Evolutionary conservation across 2,888 invertebrate species (phyloP).

Genomic region (Scaptomyza caliginosa): DNA sequence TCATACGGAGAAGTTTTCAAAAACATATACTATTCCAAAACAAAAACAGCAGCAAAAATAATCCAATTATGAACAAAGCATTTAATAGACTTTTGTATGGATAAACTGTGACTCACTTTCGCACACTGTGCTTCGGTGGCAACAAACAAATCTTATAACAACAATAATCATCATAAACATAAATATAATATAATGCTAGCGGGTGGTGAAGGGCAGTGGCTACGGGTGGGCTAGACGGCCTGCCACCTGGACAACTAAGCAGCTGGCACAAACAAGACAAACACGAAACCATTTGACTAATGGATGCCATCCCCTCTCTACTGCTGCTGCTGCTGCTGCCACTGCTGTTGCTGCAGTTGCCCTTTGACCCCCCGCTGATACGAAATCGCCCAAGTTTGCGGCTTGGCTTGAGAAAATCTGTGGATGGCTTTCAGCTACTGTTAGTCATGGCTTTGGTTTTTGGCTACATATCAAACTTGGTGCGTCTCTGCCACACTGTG

Average conservation of each 20-base stretch:
- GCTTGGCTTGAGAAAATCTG: conserved; percentile 28
- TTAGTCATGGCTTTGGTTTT: conserved; percentile 59
- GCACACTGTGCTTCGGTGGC: background rate
- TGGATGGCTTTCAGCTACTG: conserved; percentile 63
- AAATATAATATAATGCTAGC: conserved; percentile 51
- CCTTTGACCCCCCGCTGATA: conserved; percentile 11
- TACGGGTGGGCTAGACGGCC: conserved; percentile 22
- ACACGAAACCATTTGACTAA: conserved; percentile 71
- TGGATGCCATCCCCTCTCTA: conserved; percentile 46
- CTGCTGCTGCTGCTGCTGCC: conserved; percentile 38
- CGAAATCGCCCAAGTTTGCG: conserved; percentile 15
- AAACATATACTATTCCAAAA: background rate
- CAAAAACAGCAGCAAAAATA: conserved; percentile 35
- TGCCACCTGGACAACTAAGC: conserved; percentile 36
- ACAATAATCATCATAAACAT: conserved; percentile 69
- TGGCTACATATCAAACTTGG: conserved; percentile 30
- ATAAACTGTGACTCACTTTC: conserved; percentile 15
- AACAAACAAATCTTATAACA: conserved; percentile 64
- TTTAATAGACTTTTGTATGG: conserved; percentile 71
- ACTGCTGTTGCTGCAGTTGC: conserved; percentile 27
- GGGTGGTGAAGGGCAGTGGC: background rate
- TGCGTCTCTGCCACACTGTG: conserved; percentile 1
- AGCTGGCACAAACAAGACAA: conserved; percentile 20
- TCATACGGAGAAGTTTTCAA: background rate
- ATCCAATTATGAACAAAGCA: conserved; percentile 64